These are phyloP conservation scores for Erebia ligea DNA, from an alignment of 2,888 invertebrate species.

Conservation along the genomic window DNA sequence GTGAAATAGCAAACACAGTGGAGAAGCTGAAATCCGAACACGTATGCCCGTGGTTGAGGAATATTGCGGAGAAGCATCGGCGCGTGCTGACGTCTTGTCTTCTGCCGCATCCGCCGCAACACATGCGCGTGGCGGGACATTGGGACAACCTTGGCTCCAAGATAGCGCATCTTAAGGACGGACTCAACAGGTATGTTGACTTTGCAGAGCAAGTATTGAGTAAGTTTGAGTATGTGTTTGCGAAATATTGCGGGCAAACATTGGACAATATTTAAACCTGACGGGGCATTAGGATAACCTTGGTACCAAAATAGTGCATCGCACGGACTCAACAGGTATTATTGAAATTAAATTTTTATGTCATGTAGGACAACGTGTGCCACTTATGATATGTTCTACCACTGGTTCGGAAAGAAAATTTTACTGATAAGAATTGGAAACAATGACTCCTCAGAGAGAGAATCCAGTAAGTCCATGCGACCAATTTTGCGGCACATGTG, in stretches of 20 bases:
- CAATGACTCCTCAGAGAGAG: too few species aligned
- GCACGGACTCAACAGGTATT: background rate
- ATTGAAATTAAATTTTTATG: too few species aligned
- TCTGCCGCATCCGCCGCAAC: slow-evolving; percentile 97
- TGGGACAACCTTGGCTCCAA: slow-evolving; percentile 95
- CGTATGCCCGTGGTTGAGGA: slow-evolving; percentile 94
- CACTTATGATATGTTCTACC: too few species aligned
- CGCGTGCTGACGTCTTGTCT: slow-evolving; percentile 96
- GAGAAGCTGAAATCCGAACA: slow-evolving; percentile 96
- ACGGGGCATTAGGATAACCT: slow-evolving; percentile 88
- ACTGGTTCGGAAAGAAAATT: too few species aligned
- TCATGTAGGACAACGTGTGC: too few species aligned
- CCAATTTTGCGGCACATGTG: too few species aligned
- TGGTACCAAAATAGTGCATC: background rate
- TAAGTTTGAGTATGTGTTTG: slow-evolving; percentile 96
- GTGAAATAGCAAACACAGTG: slow-evolving; percentile 92
- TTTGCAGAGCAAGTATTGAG: background rate
- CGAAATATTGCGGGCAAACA: slow-evolving; percentile 90
- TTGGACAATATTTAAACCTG: slow-evolving; percentile 94
- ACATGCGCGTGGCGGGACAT: slow-evolving; percentile 97
- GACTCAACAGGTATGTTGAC: slow-evolving; percentile 86
- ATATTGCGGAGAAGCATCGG: slow-evolving; percentile 92
- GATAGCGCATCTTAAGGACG: slow-evolving; percentile 97
- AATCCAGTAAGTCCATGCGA: too few species aligned
- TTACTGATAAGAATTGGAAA: too few species aligned